Conservation (phyloP, 2,888 invertebrate genomes). For the Osedax fenrisi region DNA sequence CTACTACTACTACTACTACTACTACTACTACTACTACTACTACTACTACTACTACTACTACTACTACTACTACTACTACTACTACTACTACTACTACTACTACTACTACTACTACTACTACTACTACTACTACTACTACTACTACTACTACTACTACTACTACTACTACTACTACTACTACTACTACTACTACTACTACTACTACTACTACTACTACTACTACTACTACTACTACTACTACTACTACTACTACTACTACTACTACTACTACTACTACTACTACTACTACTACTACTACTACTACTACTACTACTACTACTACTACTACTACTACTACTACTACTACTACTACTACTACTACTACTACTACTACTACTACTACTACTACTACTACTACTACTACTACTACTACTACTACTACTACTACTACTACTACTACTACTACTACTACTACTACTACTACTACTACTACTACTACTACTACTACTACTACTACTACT, state of each 20-base stretch:
- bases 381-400: constrained; percentile 19
- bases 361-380: constrained; percentile 10
- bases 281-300: constrained; percentile 10
- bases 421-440: constrained; percentile 21
- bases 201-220: constrained; percentile 10
- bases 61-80: constrained; percentile 7
- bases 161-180: constrained; percentile 7
- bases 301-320: constrained; percentile 15
- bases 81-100: constrained; percentile 10
- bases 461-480: constrained; percentile 18
- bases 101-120: not conserved
- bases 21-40: not conserved
- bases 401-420: constrained; percentile 13
- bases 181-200: constrained; percentile 5
- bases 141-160: constrained; percentile 1
- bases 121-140: constrained; percentile 7
- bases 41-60: constrained; percentile 7
- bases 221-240: constrained; percentile 10
- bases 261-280: constrained; percentile 10
- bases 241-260: constrained; percentile 7
- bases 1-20: not conserved
- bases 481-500: constrained; percentile 19
- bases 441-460: constrained; percentile 18
- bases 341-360: constrained; percentile 13
- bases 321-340: constrained; percentile 20